Base-by-base conservation (phyloP, 2,113 vertebrate genomes). In the Aldabrachelys gigantea region DNA sequence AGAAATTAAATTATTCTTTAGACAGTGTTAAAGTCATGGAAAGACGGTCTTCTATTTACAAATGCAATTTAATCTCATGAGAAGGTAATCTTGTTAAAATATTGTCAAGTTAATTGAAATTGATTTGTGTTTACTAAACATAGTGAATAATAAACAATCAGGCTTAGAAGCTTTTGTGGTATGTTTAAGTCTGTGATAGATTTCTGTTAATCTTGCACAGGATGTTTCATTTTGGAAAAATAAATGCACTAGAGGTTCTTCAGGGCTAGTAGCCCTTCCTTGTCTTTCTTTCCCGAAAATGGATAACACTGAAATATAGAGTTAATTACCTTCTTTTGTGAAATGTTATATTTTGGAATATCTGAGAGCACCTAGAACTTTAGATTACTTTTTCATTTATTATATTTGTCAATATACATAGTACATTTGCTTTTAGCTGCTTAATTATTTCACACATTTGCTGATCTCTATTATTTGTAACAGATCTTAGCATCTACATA, bases 41-140 rank as follows among this genome's bases (percentile, higher is more conserved):
- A 97, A 97, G 87, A 96, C 97, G 90, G 91, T 95, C 95, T 95
- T 97, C 93, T 94, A 94, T 89, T 97, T 94, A 91, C 54, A 78
- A 97, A 97, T 89, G 94, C 93, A 97, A 98, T 98, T 98, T 97
- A 91, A 88, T 94, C 91, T 97, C 96, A 93, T 85, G 95, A 97
- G 95, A 91, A 96, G 56, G 82, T 97, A 97, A 98, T 97, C 91
- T 95, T 92, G 96, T 98, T 98, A 98, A 97, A 97, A 97, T 97
- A 97, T 95, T 97, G 95, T 97, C 94, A 96, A 81, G 94, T 96
- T 98, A 98, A 98, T 97, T 97, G 96, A 95, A 98, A 98, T 98
- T 97, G 97, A 98, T 98, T 97, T 96, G 94, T 49, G 49, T 91
- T 89, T 95, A 91, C 93, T 95, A 97, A 97, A 95, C 69, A 87